Evolutionary conservation across 2,888 invertebrate species (phyloP), one percentile per base, ranked within the genome.

Genomic region (Agonopterix heracliana): DNA sequence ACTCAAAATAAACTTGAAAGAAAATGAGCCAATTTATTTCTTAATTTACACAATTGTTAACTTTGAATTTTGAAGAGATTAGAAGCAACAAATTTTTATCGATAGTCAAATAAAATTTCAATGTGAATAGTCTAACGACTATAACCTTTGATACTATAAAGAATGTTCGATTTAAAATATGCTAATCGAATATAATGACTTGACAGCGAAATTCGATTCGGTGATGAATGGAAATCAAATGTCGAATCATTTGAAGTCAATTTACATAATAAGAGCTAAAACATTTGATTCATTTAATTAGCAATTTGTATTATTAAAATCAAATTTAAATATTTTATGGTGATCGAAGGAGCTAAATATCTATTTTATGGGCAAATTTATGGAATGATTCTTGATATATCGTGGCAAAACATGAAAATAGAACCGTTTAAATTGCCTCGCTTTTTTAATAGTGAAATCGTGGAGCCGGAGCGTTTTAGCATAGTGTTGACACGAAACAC

Each of bases 171-270:
- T 61, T 58, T 60, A 60, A 64, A 60, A 63, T 66, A 71, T 71
- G 71, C 57, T 65, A 77, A 78, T 70, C 61, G 53, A 54, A 60
- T 62, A 60, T 63, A 61, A 68, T 62, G 61, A 63, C 54, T 59
- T 66, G 65, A 69, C 66, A 64, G 60, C 58, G 53, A 66, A 76
- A 74, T 77, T 68, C 61, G 60, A 71, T 68, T 66, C 58, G 60
- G 62, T 71, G 70, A 78, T 69, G 58, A 70, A 74, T 76, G 64
- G 60, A 72, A 75, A 74, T 73, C 63, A 65, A 71, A 74, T 63
- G 61, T 63, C 59, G 63, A 70, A 70, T 70, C 58, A 61, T 61
- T 61, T 66, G 57, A 54, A 61, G 46, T 49, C 53, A 59, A 75
- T 75, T 73, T 68, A 55, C 71, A 76, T 75, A 72, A 74, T 73